Percentiles rank a stretch among this genome's conserved stretches.
Evolutionary conservation across 2,888 invertebrate species (phyloP).

Genomic region (Hydrotaea diabolus): DNA sequence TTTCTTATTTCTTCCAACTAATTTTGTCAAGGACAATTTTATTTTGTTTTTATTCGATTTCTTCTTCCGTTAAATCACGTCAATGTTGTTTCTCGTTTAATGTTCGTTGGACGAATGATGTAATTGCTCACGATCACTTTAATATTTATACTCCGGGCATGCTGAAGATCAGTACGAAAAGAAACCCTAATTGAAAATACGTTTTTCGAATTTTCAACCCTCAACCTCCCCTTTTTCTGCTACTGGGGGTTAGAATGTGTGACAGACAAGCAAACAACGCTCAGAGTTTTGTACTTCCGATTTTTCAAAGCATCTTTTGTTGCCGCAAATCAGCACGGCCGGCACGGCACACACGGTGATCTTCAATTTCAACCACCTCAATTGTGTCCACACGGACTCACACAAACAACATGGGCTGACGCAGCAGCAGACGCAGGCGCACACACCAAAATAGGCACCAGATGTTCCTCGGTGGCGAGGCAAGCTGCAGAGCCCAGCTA

Average conservation of each 20-base stretch:
- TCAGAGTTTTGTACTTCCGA: slow-evolving; percentile 70
- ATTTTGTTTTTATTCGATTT: slow-evolving; percentile 6
- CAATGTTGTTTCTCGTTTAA: slow-evolving; percentile 72
- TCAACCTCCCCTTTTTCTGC: slow-evolving; percentile 72
- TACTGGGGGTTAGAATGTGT: slow-evolving; percentile 66
- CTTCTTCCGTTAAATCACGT: slow-evolving; percentile 48
- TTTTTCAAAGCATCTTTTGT: slow-evolving; percentile 64
- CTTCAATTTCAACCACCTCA: slow-evolving; percentile 72
- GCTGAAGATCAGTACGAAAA: slow-evolving; percentile 70
- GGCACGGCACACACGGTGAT: slow-evolving; percentile 29
- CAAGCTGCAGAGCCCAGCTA: slow-evolving; percentile 52
- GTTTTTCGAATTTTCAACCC: slow-evolving; percentile 62
- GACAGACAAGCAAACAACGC: background rate
- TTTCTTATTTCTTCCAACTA: background rate
- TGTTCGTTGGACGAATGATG: slow-evolving; percentile 77
- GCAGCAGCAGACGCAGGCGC: slow-evolving; percentile 3
- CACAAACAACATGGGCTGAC: background rate
- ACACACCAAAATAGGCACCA: slow-evolving; percentile 59
- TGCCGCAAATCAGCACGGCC: background rate
- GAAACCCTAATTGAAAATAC: slow-evolving; percentile 53
- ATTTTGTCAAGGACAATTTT: background rate
- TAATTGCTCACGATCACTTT: slow-evolving; percentile 75
- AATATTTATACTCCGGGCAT: slow-evolving; percentile 75
- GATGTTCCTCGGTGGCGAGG: slow-evolving; percentile 52
- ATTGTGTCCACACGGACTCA: slow-evolving; percentile 63